These are phyloP conservation scores for Drosophila virilis DNA, from an alignment of 1,140 invertebrate species.

Conservation along the genomic window DNA sequence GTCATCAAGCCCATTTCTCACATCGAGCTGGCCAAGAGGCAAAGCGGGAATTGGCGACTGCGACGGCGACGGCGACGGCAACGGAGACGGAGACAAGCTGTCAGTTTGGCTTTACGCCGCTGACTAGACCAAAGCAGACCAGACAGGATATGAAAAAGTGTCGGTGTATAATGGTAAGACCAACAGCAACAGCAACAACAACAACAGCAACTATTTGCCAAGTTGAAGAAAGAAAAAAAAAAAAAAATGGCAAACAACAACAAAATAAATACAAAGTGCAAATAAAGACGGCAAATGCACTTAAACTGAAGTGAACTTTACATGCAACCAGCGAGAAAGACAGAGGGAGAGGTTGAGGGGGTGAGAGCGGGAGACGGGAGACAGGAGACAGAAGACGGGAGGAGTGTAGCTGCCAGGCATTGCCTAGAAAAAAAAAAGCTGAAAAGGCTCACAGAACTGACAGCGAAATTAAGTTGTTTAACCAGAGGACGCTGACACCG, in stretches of 20 bases:
- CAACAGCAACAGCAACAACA: constrained; percentile 41
- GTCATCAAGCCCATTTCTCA: constrained; percentile 75
- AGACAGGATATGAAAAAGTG: constrained; percentile 82
- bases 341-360: background rate
- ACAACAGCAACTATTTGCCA: constrained; percentile 33
- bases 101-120: constrained; percentile 50
- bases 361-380: background rate
- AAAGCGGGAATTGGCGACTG: too few relatives aligned
- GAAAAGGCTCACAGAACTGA: constrained; percentile 40
- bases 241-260: constrained; percentile 59
- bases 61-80: background rate
- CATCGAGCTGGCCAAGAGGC: constrained; percentile 17
- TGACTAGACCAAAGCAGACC: constrained; percentile 61
- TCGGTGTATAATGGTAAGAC: constrained; percentile 71
- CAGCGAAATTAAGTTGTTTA: constrained; percentile 53
- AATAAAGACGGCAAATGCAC: constrained; percentile 79
- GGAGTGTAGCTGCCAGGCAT: constrained; percentile 6
- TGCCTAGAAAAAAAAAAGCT: constrained; percentile 33
- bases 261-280: constrained; percentile 75
- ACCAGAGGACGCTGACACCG: constrained; percentile 14
- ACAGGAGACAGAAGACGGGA: too few relatives aligned
- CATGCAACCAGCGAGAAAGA: constrained; percentile 1
- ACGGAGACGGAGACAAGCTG: constrained; percentile 37
- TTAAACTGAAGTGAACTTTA: constrained; percentile 77
- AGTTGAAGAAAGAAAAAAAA: constrained; percentile 40